Evolutionary conservation across 1,140 invertebrate species (phyloP).

Genomic region (Dreissena polymorpha): DNA sequence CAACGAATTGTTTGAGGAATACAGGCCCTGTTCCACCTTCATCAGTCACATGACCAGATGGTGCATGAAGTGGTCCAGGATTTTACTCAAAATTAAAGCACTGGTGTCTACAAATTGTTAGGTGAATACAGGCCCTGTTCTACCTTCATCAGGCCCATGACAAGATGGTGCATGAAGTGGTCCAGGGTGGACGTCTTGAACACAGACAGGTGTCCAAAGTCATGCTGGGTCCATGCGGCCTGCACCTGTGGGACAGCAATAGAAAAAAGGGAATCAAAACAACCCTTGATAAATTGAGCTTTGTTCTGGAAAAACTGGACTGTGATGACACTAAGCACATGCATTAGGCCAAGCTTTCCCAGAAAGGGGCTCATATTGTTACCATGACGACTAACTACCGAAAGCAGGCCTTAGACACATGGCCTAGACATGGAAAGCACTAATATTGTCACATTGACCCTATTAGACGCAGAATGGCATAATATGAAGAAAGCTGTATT

Average conservation of each 20-base stretch:
- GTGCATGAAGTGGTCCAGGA: constrained; percentile 72
- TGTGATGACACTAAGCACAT: too few relatives aligned
- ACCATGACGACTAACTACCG: too few relatives aligned
- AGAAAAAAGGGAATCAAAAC: constrained; percentile 60
- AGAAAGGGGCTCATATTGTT: too few relatives aligned
- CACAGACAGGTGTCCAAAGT: constrained; percentile 78
- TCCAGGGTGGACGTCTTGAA: constrained; percentile 70
- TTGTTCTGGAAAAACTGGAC: too few relatives aligned
- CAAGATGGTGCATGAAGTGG: constrained; percentile 71
- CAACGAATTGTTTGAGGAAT: too few relatives aligned
- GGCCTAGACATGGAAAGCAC: too few relatives aligned
- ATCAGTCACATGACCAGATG: constrained; percentile 70
- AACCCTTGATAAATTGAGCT: too few relatives aligned
- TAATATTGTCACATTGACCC: too few relatives aligned
- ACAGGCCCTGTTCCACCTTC: constrained; percentile 68
- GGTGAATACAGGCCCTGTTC: constrained; percentile 66
- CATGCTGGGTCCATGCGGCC: constrained; percentile 76
- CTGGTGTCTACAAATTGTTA: constrained; percentile 78
- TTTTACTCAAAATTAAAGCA: constrained; percentile 71
- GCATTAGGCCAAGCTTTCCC: too few relatives aligned
- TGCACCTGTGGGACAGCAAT: constrained; percentile 61
- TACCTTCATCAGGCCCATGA: constrained; percentile 74
- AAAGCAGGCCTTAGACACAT: too few relatives aligned
- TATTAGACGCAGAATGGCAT: too few relatives aligned
- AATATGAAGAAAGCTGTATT: too few relatives aligned